Evolutionary conservation across 2,888 invertebrate genomes (phyloP), one percentile per base, ranked within the genome.

Genomic region (Ypsolopha scabrella): DNA sequence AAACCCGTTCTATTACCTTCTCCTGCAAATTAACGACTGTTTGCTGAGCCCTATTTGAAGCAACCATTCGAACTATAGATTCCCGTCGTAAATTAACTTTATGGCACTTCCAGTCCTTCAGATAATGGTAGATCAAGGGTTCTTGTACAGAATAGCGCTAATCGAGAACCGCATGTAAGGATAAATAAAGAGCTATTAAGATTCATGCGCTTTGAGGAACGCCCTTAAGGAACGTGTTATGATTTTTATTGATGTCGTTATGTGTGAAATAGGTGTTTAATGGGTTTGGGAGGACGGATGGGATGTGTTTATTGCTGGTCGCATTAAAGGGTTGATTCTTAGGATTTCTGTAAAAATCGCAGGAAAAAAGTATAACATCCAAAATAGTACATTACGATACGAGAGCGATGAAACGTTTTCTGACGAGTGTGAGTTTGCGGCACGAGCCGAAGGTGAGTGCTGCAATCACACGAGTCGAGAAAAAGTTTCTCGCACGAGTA

Each of bases 41-140:
- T 47, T 38, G 38, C 45, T 9, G 1, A 38, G 24, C 38, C 48
- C 36, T 7, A 9, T 10, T 9, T 35, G 3, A 14, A 49, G 9
- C 7, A 46, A 48, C 52, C 45, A 51, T 65, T 70, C 70, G 70
- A 63, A 62, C 58, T 49, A 46, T 48, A 48, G 53, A 62, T 65
- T 66, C 65, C 65, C 60, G 60, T 63, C 66, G 60, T 69, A 68
- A 70, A 72, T 65, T 68, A 65, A 57, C 56, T 68, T 71, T 70
- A 71, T 67, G 59, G 58, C 67, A 58, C 58, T 71, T 70, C 70
- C 66, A 59, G 58, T 66, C 59, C 58, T 57, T 59, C 60, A 61
- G 61, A 60, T 53, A 54, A 54, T 53, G 11, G 66, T 70, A 70
- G 70, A 70, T 70, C 67, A 68, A 57, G 53, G 55, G 56, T 59